Base-by-base conservation (phyloP, 2,113 vertebrate genomes). In the Calidris pygmaea region DNA sequence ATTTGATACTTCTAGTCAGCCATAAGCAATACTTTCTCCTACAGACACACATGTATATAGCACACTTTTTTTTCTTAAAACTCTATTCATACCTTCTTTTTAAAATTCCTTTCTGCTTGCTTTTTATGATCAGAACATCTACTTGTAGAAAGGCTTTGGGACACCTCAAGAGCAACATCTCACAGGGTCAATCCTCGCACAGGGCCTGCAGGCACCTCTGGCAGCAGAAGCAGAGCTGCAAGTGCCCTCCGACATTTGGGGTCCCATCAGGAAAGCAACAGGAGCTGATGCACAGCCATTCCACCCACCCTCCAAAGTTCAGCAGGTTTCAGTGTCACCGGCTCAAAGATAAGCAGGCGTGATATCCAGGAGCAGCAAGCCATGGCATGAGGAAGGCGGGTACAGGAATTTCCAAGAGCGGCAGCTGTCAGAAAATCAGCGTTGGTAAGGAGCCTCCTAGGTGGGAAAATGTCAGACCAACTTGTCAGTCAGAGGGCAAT, bases 181-280 rank as follows among this genome's bases (percentile, higher is more conserved):
- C 48, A 47, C 0, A 3, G 12, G 34, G 53, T 3, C 1, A 1
- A 65, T 37, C 15, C 22, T 26, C 22, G 11, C n/a, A 37, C 9
- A 19, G n/a, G 15, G 68, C 30, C 20, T 45, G 13, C 22, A 83
- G 68, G 41, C 15, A 59, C 27, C 29, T 82, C 72, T 1, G 1
- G 23, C 41, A 95, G 88, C 62, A 37, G 24, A 34, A 8, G 63
- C 63, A 84, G 63, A 80, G 58, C n/a, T 89, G 58, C 43, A 70
- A n/a, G 50, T 29, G 20, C 13, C 48, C 53, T 89, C 58, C 34
- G 45, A 34, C 20, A 60, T 63, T 27, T 67, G 29, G 20, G 34
- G n/a, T 29, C 29, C 58, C 24, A 30, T 23, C 0, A 1, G 34
- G 29, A 86, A 75, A 76, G 43, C 2, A 0, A 30, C 9, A 53